Base-by-base conservation (phyloP, 2,888 invertebrate genomes). In the Patella pellucida region DNA sequence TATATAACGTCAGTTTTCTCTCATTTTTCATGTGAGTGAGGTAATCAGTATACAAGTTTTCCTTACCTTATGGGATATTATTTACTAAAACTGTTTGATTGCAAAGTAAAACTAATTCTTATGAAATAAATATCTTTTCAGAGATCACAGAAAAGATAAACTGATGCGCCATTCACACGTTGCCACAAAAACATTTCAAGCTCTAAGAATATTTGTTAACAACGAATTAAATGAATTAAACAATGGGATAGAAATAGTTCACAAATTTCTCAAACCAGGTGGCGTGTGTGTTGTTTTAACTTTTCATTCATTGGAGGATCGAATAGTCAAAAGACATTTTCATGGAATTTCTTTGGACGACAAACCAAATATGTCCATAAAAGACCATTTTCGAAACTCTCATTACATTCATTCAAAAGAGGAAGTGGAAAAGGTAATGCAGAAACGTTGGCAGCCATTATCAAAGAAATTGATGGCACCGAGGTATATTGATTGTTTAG, bases 171-270 rank as follows among this genome's bases (percentile, higher is more conserved):
- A 93, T 2, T 92, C 95, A 3, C 97, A 97, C 86, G 93, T 94
- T 78, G 98, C 97, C 0, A 97, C 97, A 0, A 97, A 96, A 92
- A 94, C 96, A 0, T 98, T 98, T 92, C 95, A 97, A 92, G 98
- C 98, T 0, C 90, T 98, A 79, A 93, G 98, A 78, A 98, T 98
- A 86, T 97, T 98, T 91, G 96, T 98, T 0, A 98, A 98, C 89
- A 96, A 98, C 90, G 98, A 98, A 92, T 92, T 98, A 0, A 98
- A 98, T 90, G 97, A 98, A 92, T 93, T 98, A 1, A 96, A 97
- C 92, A 96, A 95, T 90, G 97, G 94, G 0, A 93, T 98, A 91
- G 89, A 95, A 41, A 86, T 97, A 74, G 95, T 97, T 0, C 93
- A 94, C 79, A 75, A 82, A 12, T 87, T 95, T 94, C 92, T 98